Evolutionary conservation across 2,113 vertebrate species (phyloP).

Genomic region (Bungarus multicinctus): DNA sequence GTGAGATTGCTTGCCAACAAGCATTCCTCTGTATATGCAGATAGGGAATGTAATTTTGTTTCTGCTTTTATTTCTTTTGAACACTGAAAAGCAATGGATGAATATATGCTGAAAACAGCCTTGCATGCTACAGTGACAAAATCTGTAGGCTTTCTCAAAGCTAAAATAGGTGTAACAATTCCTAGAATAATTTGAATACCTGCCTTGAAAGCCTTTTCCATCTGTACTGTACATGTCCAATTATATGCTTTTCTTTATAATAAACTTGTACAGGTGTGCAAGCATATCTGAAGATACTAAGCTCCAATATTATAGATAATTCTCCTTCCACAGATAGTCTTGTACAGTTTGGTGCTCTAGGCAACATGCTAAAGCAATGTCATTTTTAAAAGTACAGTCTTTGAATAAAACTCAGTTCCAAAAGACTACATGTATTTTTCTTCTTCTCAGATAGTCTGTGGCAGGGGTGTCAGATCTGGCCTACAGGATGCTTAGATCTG

Average conservation of each 20-base stretch:
- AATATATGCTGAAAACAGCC: conserved; percentile 22
- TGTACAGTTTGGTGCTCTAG: neutral
- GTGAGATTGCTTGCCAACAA: conserved; percentile 18
- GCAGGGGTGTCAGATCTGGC: no score
- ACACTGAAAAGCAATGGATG: neutral
- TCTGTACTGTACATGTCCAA: neutral
- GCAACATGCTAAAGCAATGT: neutral
- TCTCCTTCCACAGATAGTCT: neutral
- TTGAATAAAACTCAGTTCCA: neutral
- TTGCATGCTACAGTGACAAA: neutral
- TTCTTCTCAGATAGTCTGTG: neutral
- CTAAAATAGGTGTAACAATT: conserved; percentile 27
- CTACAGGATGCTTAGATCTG: no score
- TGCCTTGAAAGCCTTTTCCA: conserved; percentile 4
- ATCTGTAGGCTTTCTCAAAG: conserved; percentile 3
- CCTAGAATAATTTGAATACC: neutral
- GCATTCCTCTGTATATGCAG: conserved; percentile 22
- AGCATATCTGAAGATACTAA: neutral
- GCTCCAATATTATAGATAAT: neutral
- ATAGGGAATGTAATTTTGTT: conserved; percentile 30
- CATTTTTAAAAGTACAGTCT: neutral
- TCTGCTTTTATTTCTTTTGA: conserved; percentile 28
- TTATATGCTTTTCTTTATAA: conserved; percentile 6
- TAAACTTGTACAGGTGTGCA: neutral
- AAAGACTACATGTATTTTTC: neutral